Base-by-base conservation (phyloP, 2,797 vertebrate genomes). In the Crenuchus spilurus region DNA sequence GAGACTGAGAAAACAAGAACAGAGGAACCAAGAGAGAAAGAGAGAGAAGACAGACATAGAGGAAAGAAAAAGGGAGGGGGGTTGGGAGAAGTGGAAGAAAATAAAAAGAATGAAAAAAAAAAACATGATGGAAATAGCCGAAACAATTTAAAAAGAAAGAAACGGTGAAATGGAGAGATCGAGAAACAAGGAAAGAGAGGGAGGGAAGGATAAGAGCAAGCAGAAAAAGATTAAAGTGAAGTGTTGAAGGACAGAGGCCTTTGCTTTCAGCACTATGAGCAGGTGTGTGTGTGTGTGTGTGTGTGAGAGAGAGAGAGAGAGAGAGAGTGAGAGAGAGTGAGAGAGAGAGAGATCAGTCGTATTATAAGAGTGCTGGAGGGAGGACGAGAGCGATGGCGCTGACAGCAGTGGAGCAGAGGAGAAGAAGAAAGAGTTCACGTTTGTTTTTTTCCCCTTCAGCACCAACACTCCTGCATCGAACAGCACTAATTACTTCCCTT, bases 181-280 rank as follows among this genome's bases (percentile, higher is more conserved):
- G 62, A 52, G 30, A 35, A 24, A 46, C 22, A 37, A 28, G 46
- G 60, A 77, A 30, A 18, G 35, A 52, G 6, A 24, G 37, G 63
- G 28, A 41, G 3, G 35, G 48, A 70, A 9, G 58, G 20, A 20
- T 26, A 52, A 37, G 57, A 5, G n/a, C 48, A 57, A 54, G 2
- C 4, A 30, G 26, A 52, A 44, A 42, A 37, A 52, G 52, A 72
- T 20, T 31, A 65, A 62, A 61, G 55, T 11, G 26, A n/a, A 31
- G 22, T 26, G 58, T 52, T 80, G 55, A 74, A 64, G 54, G 64
- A 54, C 58, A 63, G 26, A 30, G 49, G 71, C 44, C 61, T 63
- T 68, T n/a, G 44, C n/a, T 55, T 57, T 22, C 52, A 67, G 24
- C 7, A 42, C 44, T 11, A 51, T n/a, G 20, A 24, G 42, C 14